phyloP scores from a whole-genome alignment of 2,888 invertebrate genomes.

The Philaethria dido region DNA sequence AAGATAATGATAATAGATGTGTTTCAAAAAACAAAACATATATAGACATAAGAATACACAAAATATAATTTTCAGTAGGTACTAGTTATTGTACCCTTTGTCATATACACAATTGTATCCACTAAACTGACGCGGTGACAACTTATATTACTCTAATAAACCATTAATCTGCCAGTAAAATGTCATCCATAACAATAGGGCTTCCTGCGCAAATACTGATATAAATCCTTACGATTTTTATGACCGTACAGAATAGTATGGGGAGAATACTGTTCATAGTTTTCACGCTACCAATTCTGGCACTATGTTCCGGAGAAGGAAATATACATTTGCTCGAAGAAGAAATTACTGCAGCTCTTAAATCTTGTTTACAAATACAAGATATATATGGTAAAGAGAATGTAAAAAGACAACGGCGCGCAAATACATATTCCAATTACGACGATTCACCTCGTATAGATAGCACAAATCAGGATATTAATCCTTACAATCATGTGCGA shows the following conservation, averaged over 20 bases:
- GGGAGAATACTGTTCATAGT: constrained; percentile 51
- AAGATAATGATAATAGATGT: no score
- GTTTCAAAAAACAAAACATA: no score
- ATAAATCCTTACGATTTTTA: constrained; percentile 51
- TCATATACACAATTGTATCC: background rate
- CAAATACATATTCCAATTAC: constrained; percentile 45
- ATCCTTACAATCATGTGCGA: constrained; percentile 62
- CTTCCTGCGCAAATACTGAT: constrained; percentile 59
- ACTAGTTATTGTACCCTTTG: background rate
- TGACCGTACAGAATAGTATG: constrained; percentile 53
- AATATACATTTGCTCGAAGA: constrained; percentile 74
- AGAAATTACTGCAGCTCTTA: constrained; percentile 68
- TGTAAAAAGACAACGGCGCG: constrained; percentile 52
- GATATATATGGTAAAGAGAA: constrained; percentile 40
- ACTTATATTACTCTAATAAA: constrained; percentile 6
- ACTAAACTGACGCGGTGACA: background rate
- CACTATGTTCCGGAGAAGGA: constrained; percentile 63
- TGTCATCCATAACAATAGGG: constrained; percentile 58
- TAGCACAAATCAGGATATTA: constrained; percentile 52
- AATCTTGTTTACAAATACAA: constrained; percentile 54
- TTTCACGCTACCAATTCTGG: constrained; percentile 55
- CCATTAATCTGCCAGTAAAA: constrained; percentile 52
- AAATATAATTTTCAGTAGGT: no score
- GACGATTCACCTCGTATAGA: constrained; percentile 58
- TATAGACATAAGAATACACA: no score